A percentile compares a stretch with the other conserved stretches of the same genome.
Conservation (phyloP, 2,888 invertebrate genomes). For the Chrysodeixis includens region DNA sequence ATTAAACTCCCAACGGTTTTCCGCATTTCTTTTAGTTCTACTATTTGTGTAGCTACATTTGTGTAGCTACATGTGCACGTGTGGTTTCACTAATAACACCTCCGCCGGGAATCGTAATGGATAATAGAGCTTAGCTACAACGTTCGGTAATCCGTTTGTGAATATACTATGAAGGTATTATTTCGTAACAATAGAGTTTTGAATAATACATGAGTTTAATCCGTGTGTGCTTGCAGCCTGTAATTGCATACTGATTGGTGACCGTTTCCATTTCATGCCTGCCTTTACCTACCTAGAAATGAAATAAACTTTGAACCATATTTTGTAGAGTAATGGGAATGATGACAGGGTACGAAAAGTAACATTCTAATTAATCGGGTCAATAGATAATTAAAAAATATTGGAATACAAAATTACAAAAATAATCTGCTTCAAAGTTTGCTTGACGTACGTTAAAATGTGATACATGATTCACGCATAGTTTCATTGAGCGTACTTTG, state of each 20-base stretch:
- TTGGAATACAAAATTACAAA: no score
- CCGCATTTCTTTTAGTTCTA: conserved; percentile 6
- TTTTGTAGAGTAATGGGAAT: no score
- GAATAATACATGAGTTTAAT: background rate
- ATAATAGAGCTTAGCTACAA: conserved; percentile 7
- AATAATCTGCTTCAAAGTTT: no score
- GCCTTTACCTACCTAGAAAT: background rate
- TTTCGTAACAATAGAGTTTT: background rate
- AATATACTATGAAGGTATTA: background rate
- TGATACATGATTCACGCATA: no score
- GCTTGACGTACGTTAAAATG: no score
- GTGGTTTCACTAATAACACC: conserved; percentile 6
- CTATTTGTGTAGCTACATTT: conserved; percentile 7
- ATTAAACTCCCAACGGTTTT: conserved; percentile 13
- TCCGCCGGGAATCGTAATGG: conserved; percentile 22
- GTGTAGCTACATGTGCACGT: background rate
- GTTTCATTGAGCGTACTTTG: no score
- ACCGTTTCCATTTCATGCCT: background rate
- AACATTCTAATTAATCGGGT: no score
- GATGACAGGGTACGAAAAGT: no score
- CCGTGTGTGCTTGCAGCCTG: background rate
- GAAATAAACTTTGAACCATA: background rate
- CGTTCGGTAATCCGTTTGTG: background rate
- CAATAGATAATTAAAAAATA: no score
- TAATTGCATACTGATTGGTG: background rate